Evolutionary conservation across 2,797 vertebrate species (phyloP).

Genomic region (Cyclopterus lumpus): DNA sequence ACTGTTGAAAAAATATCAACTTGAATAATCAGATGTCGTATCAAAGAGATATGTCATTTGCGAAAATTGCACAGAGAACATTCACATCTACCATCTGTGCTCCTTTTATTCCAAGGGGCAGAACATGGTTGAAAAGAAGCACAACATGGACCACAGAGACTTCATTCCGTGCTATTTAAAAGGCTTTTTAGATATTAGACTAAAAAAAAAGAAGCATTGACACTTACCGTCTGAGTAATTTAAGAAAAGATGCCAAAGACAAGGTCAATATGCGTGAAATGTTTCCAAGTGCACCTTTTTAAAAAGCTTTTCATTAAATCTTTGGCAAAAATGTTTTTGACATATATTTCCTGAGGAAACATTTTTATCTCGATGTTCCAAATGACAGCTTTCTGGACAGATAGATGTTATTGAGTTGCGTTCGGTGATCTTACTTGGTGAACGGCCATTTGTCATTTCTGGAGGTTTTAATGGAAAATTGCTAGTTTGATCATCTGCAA

Average conservation of each 20-base stretch:
- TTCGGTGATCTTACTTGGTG: constrained; percentile 2
- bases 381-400: constrained; percentile 11
- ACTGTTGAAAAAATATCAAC: background rate
- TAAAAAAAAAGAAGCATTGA: background rate
- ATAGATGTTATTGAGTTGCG: background rate
- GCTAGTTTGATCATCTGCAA: constrained; percentile 42
- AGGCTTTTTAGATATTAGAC: constrained; percentile 6
- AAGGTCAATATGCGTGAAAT: background rate
- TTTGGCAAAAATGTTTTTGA: background rate
- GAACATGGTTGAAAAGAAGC: constrained; percentile 15
- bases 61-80: constrained; percentile 8
- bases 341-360: background rate
- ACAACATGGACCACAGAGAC: background rate
- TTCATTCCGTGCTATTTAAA: constrained; percentile 6
- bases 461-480: constrained; percentile 32
- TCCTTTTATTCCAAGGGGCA: constrained; percentile 13
- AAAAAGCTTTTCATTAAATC: background rate
- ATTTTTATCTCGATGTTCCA: constrained; percentile 6
- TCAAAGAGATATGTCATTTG: background rate
- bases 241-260: background rate
- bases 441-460: constrained; percentile 25
- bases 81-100: constrained; percentile 1
- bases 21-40: constrained; percentile 11
- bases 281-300: background rate
- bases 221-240: constrained; percentile 8